phyloP scores from a whole-genome alignment of 2,113 vertebrate species.

The Plecturocebus donacophilus region DNA sequence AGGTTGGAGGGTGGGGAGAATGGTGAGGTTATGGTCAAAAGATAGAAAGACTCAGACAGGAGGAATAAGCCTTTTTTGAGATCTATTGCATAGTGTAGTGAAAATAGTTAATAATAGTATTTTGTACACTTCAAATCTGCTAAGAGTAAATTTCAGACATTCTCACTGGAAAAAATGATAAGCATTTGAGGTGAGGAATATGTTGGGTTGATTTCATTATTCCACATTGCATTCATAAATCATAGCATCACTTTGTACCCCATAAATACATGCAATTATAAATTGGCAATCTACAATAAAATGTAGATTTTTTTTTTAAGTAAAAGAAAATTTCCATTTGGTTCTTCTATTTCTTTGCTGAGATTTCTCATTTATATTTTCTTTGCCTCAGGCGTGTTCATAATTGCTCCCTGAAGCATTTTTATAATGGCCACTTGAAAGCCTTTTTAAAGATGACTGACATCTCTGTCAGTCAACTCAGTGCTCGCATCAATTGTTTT shows the following conservation, averaged over 20 bases:
- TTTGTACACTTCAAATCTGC: neutral
- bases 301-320: neutral
- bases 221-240: neutral
- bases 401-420: neutral
- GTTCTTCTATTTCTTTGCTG: neutral
- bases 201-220: neutral
- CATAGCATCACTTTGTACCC: neutral
- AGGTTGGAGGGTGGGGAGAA: neutral
- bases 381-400: neutral
- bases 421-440: neutral
- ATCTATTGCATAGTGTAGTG: neutral
- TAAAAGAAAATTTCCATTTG: neutral
- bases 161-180: neutral
- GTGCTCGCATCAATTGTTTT: neutral
- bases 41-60: neutral
- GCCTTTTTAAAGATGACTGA: too few relatives aligned
- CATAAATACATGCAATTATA: neutral
- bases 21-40: fast-evolving
- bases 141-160: neutral
- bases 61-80: neutral
- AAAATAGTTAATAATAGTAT: neutral
- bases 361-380: neutral
- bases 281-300: neutral
- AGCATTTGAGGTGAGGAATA: neutral
- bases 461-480: neutral